Conservation (phyloP, 2,113 vertebrate genomes). For the Rhinolophus ferrumequinum region DNA sequence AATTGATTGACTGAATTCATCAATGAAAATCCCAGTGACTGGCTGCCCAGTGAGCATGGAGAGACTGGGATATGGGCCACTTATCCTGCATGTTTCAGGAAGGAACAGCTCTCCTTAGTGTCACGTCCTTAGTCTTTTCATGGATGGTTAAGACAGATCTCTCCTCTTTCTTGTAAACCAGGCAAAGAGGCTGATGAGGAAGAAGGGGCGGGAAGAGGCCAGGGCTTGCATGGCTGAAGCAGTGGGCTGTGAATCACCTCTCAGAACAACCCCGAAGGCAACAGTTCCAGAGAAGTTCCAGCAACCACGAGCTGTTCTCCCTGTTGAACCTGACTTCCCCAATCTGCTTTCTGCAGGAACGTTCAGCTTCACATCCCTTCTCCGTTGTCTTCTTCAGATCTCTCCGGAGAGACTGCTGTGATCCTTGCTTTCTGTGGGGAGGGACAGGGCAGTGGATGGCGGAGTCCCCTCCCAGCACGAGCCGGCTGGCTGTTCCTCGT, state of each 20-base stretch:
- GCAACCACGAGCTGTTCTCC: rapidly evolving
- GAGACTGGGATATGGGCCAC: not conserved
- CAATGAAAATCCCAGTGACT: not conserved
- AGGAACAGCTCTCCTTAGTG: not conserved
- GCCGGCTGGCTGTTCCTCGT: not conserved
- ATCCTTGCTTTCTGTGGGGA: not conserved
- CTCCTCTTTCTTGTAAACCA: not conserved
- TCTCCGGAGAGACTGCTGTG: not conserved
- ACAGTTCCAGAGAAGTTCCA: not conserved
- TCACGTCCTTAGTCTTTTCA: not conserved
- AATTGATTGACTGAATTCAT: not conserved
- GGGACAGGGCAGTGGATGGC: rapidly evolving
- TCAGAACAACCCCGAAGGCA: not conserved
- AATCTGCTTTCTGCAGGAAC: not conserved
- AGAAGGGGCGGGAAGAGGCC: not conserved
- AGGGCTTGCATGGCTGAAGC: rapidly evolving
- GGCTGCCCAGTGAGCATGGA: not conserved
- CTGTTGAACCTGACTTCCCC: not conserved
- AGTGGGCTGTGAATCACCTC: not conserved
- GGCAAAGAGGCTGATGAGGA: not conserved
- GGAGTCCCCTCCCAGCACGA: not conserved
- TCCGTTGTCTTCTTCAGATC: not conserved
- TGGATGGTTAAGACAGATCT: not conserved
- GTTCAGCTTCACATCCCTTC: not conserved
- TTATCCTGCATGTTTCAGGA: not conserved